Evolutionary conservation across 2,888 invertebrate genomes (phyloP), one percentile per base, ranked within the genome.

Genomic region (Cryptocheilus praepositus): DNA sequence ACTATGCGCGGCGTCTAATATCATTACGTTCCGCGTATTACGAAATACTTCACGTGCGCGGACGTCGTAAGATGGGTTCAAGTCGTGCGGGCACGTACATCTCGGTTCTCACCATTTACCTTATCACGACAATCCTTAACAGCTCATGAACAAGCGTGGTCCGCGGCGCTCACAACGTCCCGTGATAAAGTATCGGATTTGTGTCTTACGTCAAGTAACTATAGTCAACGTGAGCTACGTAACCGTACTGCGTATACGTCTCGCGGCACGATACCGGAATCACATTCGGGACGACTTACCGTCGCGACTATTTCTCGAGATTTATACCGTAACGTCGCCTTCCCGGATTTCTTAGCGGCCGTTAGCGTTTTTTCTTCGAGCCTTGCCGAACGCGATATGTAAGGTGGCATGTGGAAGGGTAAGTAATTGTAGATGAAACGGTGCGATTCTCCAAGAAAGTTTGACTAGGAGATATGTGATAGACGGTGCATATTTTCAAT

Each of bases 41-140:
- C 51, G 54, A 52, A 73, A 64, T 61, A 65, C 56, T 73, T 71
- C 71, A 49, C 68, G 68, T 65, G 71, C 65, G 72, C 72, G 64
- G 53, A 57, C 63, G 67, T 62, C 74, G 63, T 74, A 70, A 78
- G 74, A 71, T 75, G 65, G 57, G 55, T 56, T 67, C 68, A 61
- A 63, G 68, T 67, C 67, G 68, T 19, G 54, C 64, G 18, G 64
- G 74, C 78, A 78, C 78, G 78, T 78, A 76, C 77, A 65, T 74
- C 69, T 76, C 74, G 71, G 71, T 78, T 78, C 76, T 76, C 78
- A 76, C 78, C 76, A 78, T 78, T 78, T 78, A 76, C 74, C 71
- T 78, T 78, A 78, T 78, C 78, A 69, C 73, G 73, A 65, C 73
- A 66, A 73, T 77, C 77, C 78, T 76, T 78, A 77, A 78, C 71